Percentiles rank a stretch among this genome's conserved stretches.
phyloP scores from a whole-genome alignment of 2,113 vertebrate genomes.

The Pelvicachromis taeniatus region DNA sequence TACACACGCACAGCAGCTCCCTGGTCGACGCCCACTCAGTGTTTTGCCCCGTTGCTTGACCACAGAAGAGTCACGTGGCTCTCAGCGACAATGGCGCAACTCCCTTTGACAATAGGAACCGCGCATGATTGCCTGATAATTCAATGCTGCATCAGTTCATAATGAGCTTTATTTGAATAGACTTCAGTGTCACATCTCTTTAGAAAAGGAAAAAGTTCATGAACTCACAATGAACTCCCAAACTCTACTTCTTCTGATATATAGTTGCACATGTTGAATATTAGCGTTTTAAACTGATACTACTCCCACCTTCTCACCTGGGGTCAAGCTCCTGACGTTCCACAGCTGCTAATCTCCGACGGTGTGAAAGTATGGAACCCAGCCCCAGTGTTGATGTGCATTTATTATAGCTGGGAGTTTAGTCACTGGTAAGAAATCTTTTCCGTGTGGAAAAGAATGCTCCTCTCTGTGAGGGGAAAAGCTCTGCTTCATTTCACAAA shows the following conservation, averaged over 20 bases:
- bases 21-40: not conserved
- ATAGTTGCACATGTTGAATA: not conserved
- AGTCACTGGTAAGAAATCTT: not conserved
- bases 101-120: not conserved
- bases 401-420: not conserved
- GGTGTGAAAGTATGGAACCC: slow-evolving; percentile 22
- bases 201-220: slow-evolving; percentile 6
- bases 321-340: not conserved
- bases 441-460: not conserved
- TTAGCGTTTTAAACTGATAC: not conserved
- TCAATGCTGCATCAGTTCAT: not conserved
- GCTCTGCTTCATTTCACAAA: slow-evolving; percentile 7
- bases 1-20: not conserved
- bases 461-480: not conserved
- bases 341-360: slow-evolving; percentile 7
- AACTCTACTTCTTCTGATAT: not conserved
- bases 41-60: slow-evolving; percentile 11
- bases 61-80: not conserved
- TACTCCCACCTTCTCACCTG: slow-evolving; percentile 5
- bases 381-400: slow-evolving; percentile 2
- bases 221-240: slow-evolving; percentile 12
- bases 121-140: not conserved
- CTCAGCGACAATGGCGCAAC: not conserved
- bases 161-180: not conserved
- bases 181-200: not conserved